Conservation (phyloP, 2,113 vertebrate genomes). For the Uria lomvia region DNA sequence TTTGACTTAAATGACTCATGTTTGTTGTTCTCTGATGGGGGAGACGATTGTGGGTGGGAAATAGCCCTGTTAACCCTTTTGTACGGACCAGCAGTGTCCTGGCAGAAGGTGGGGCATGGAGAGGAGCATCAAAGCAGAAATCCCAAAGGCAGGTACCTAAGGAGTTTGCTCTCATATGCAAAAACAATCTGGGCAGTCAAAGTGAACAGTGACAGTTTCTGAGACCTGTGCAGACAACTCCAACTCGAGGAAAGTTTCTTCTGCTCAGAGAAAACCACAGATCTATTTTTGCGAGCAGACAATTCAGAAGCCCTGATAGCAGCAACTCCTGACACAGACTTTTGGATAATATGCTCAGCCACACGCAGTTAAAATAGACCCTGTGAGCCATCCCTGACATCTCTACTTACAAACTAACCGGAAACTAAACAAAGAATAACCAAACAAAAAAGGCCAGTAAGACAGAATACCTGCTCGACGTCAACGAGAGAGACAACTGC, state of each 20-base stretch:
- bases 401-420: background rate
- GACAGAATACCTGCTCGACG: background rate
- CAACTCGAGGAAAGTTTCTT: background rate
- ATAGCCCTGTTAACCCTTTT: background rate
- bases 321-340: background rate
- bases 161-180: background rate
- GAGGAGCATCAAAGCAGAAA: background rate
- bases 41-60: background rate
- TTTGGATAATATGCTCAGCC: background rate
- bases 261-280: background rate
- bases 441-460: background rate
- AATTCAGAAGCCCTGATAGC: background rate
- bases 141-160: background rate
- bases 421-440: background rate
- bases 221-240: background rate
- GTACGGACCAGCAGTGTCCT: fast-evolving
- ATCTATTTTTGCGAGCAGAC: background rate
- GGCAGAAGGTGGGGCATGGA: background rate
- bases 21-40: background rate
- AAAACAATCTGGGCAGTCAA: background rate
- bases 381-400: background rate
- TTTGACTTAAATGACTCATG: background rate
- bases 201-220: background rate
- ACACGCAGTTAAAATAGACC: fast-evolving
- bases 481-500: background rate